These are phyloP conservation scores for Epistrophe eligans DNA, from an alignment of 2,888 invertebrate species.

Conservation along the genomic window DNA sequence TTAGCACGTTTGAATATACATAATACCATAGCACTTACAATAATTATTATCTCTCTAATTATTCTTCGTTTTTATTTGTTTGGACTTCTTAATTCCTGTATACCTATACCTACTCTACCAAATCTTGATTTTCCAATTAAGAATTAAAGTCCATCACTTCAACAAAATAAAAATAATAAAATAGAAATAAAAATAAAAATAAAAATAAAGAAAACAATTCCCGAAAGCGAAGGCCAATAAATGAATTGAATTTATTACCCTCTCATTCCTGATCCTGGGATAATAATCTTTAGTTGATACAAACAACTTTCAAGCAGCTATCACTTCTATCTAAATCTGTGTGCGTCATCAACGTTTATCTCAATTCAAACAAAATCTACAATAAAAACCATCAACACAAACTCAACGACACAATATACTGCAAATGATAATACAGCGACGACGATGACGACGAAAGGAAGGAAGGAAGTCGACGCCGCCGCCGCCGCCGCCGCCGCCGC, in stretches of 20 bases:
- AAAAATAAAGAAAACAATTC: conserved; percentile 7
- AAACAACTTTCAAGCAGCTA: conserved; percentile 6
- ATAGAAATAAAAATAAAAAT: not conserved
- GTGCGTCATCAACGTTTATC: conserved; percentile 48
- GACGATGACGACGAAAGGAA: not conserved
- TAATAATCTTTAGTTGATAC: not conserved
- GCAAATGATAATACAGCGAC: not conserved
- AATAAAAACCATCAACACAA: conserved; percentile 66
- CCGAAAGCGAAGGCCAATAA: not conserved
- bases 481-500: too few species aligned
- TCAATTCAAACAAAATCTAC: conserved; percentile 50
- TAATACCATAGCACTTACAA: too few species aligned
- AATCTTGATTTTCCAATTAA: conserved; percentile 33
- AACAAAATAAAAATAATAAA: not conserved
- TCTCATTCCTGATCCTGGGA: conserved; percentile 1
- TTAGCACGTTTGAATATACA: too few species aligned
- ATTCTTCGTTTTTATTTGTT: not conserved
- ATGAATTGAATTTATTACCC: conserved; percentile 16
- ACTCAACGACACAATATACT: conserved; percentile 37
- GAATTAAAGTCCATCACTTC: not conserved
- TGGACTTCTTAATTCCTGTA: not conserved
- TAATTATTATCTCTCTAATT: not conserved
- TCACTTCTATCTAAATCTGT: not conserved
- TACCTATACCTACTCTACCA: not conserved
- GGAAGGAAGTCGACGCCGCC: conserved; percentile 8